phyloP scores from a whole-genome alignment of 2,888 invertebrate genomes.

The Amphipoea oculea region DNA sequence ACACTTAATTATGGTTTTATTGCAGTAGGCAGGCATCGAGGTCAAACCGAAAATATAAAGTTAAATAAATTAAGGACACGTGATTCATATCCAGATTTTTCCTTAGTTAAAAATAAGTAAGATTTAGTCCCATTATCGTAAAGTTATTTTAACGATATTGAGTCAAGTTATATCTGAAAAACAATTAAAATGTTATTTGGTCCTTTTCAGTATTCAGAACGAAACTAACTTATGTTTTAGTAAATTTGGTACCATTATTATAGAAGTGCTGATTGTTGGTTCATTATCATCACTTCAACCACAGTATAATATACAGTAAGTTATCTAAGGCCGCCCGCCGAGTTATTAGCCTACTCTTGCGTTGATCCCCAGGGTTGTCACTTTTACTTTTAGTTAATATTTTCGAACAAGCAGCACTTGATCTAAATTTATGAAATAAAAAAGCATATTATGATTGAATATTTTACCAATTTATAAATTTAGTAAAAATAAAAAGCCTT shows the following conservation, averaged over 20 bases:
- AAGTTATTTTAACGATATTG: slow-evolving; percentile 10
- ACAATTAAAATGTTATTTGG: slow-evolving; percentile 13
- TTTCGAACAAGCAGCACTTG: too few relatives aligned
- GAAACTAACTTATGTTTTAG: background rate
- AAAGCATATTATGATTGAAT: too few relatives aligned
- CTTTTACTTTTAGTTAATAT: too few relatives aligned
- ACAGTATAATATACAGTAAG: too few relatives aligned
- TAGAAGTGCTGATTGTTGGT: background rate
- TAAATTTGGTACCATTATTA: too few relatives aligned
- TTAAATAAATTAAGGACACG: slow-evolving; percentile 13
- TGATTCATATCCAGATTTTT: background rate
- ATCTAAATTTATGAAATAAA: too few relatives aligned
- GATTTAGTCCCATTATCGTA: slow-evolving; percentile 5
- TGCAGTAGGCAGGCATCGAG: slow-evolving; percentile 2
- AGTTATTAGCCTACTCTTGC: too few relatives aligned
- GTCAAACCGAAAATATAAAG: background rate
- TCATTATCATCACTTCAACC: background rate
- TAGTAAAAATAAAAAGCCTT: too few relatives aligned
- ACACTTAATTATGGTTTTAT: slow-evolving; percentile 2
- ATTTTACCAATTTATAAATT: too few relatives aligned
- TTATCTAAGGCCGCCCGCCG: too few relatives aligned
- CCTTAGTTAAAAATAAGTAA: background rate
- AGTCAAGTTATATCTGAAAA: slow-evolving; percentile 6
- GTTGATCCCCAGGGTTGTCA: too few relatives aligned
- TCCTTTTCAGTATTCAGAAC: background rate